These are phyloP conservation scores for Apoda limacodes DNA, from an alignment of 2,888 invertebrate species.

Conservation along the genomic window DNA sequence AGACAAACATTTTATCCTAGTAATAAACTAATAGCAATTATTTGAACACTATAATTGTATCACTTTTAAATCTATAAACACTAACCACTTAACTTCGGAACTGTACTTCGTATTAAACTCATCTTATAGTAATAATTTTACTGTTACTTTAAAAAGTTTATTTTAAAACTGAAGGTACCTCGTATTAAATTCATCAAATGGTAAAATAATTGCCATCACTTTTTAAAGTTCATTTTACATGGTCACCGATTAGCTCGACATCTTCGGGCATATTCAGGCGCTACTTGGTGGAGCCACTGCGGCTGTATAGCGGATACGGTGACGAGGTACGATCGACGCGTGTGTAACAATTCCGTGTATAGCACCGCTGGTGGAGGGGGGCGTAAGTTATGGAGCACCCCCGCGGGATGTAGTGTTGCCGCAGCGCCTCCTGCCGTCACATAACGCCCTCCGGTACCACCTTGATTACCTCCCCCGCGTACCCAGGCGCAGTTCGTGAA, in stretches of 20 bases:
- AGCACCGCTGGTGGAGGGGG: conserved; percentile 79
- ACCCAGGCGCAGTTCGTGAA: conserved; percentile 90
- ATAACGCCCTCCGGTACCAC: conserved; percentile 64
- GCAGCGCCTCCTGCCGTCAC: conserved; percentile 44
- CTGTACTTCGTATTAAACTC: too few relatives aligned
- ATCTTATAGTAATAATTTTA: too few relatives aligned
- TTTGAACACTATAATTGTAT: too few relatives aligned
- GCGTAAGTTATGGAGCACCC: conserved; percentile 72
- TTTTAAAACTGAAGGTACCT: too few relatives aligned
- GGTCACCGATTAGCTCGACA: conserved; percentile 48
- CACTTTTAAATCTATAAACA: too few relatives aligned
- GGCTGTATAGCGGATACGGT: conserved; percentile 81
- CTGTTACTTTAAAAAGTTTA: too few relatives aligned
- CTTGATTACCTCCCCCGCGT: conserved; percentile 68
- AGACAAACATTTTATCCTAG: too few relatives aligned
- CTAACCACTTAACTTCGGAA: too few relatives aligned
- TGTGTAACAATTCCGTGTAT: conserved; percentile 90
- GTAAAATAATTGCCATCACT: too few relatives aligned
- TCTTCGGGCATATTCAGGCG: conserved; percentile 46
- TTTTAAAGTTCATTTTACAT: too few relatives aligned
- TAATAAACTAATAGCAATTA: too few relatives aligned
- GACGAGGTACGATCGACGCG: conserved; percentile 84
- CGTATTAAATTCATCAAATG: too few relatives aligned
- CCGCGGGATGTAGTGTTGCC: conserved; percentile 88
- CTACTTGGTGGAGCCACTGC: conserved; percentile 76